These are phyloP conservation scores for Leptopilina boulardi DNA, from an alignment of 1,140 invertebrate genomes.

Conservation along the genomic window DNA sequence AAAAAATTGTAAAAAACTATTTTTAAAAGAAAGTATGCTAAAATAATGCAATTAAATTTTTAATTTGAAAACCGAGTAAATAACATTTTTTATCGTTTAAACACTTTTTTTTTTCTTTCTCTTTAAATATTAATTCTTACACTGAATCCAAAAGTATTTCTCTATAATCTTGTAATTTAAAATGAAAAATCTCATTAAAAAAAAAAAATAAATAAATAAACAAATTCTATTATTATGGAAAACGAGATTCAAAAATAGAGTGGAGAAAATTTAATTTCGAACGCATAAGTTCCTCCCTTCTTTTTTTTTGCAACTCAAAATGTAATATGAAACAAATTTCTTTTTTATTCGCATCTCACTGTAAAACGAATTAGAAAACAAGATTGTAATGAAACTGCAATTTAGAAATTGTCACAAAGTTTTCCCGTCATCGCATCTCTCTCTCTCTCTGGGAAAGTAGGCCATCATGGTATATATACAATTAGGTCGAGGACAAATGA, in stretches of 20 bases:
- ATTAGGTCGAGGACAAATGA: conserved; percentile 5
- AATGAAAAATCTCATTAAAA: background rate
- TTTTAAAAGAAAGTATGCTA: background rate
- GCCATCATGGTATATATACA: background rate
- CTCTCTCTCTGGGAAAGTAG: background rate
- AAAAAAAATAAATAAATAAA: background rate
- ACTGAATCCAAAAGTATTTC: background rate
- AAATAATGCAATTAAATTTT: too few species aligned
- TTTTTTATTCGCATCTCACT: background rate
- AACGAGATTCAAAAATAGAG: background rate
- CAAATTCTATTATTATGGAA: background rate
- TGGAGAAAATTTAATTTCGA: background rate
- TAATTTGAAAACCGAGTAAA: too few species aligned
- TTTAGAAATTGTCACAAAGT: conserved; percentile 8
- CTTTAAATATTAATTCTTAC: background rate
- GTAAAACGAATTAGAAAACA: background rate
- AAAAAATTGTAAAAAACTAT: too few species aligned
- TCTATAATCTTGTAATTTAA: background rate
- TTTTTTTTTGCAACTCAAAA: too few species aligned
- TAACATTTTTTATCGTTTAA: too few species aligned
- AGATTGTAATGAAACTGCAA: background rate
- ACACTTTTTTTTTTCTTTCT: too few species aligned
- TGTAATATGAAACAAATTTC: background rate
- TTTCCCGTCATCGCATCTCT: background rate
- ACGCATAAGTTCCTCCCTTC: background rate